Conservation (phyloP, 2,113 vertebrate species). For the Phaethon lepturus region DNA sequence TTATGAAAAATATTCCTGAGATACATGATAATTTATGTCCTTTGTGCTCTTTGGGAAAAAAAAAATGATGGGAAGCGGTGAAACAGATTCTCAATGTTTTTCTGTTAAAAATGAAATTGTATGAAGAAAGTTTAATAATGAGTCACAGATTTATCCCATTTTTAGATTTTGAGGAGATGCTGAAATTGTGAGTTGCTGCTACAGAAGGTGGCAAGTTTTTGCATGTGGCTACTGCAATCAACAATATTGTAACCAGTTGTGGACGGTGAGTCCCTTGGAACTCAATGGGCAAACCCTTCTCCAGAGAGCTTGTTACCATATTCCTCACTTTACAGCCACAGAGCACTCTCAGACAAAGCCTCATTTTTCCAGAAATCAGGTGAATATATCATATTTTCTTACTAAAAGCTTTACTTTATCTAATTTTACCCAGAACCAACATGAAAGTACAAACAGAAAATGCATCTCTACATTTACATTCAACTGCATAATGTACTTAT, state of each 20-base stretch:
- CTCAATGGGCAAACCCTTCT: neutral
- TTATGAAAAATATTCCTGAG: neutral
- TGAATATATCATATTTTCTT: neutral
- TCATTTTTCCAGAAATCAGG: slow-evolving; percentile 5
- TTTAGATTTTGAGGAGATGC: neutral
- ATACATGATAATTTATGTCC: neutral
- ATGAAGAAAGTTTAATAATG: neutral
- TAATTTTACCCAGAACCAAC: neutral
- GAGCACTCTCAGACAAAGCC: neutral
- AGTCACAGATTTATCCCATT: neutral
- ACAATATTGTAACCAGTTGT: neutral
- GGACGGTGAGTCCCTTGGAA: neutral
- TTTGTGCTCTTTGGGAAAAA: neutral
- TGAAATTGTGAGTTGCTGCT: neutral
- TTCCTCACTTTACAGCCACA: neutral
- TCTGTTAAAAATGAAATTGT: neutral
- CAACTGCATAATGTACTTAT: neutral
- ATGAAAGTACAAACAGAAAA: neutral
- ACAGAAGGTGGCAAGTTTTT: neutral
- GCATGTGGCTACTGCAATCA: neutral
- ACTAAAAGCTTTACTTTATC: neutral
- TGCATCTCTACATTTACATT: neutral
- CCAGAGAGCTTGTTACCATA: neutral
- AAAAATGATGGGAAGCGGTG: neutral
- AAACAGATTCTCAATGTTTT: neutral